Base-by-base conservation (phyloP, 2,113 vertebrate species). In the Notothenia rossii region DNA sequence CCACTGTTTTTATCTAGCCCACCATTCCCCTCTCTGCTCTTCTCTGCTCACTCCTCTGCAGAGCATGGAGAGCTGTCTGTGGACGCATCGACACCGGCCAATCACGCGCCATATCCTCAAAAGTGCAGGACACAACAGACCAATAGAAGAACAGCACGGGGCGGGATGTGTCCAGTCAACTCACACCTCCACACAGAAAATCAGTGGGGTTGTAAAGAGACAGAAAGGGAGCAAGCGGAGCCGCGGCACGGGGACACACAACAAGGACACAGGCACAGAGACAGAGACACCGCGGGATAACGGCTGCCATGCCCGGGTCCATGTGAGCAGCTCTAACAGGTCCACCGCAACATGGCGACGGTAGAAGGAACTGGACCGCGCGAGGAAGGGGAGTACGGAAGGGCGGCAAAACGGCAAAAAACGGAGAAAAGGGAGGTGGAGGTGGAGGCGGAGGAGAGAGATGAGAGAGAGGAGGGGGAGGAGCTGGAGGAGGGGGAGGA, bases 401-500 rank as follows among this genome's bases (percentile, higher is more conserved):
- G 89, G 83, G 84, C 89, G 61, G 77, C 86, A 1, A 91, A 92
- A 54, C 67, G 91, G 59, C 88, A 75, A 29, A 90, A 89, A 50
- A 91, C 86, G 49, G 88, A 88, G 71, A 82, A 84, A 18, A 62
- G 70, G 48, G 79, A 87, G 79, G 29, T 33, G 48, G 79, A 87
- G 79, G 29, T 33, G 11, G 78, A 82, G 25, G 74, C 45, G 46
- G 81, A 76, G 59, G 72, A 78, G 73, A 45, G 72, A 13, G 58
- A 60, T 14, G 56, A 58, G 7, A 53, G 51, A 50, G 87, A 87
- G 69, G 83, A 25, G 54, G 86, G 76, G 54, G 88, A 90, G 72
- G 88, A 90, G 54, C 85, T 90, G 75, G 90, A 90, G 78, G 85
- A 89, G 25, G 89, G 89, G 11, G 89, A 91, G 69, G 91, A 92